Base-by-base conservation (phyloP, 2,113 vertebrate genomes). In the Calidris pygmaea region DNA sequence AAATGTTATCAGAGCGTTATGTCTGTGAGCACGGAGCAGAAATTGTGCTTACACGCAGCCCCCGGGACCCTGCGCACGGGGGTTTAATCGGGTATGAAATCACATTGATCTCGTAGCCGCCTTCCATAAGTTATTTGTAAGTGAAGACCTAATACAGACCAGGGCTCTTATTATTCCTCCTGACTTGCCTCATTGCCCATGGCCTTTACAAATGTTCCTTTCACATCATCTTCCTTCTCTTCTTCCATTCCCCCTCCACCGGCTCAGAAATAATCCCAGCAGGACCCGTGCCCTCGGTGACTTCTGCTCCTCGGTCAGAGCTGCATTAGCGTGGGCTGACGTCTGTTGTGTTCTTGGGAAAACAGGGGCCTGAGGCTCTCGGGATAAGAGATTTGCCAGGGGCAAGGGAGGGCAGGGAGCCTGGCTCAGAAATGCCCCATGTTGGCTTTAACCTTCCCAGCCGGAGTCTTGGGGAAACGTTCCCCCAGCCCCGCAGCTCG, bases 21-120 rank as follows among this genome's bases (percentile, higher is more conserved):
- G 20, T 2, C 43, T n/a, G 56, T 14, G 65, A 66, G 71, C 0
- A 4, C 39, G 10, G 8, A 63, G 85, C 50, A 93, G 68, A n/a
- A 72, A 15, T 14, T 1, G 2, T 18, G 52, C 34, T 65, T 13
- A 2, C 26, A 4, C 58, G 66, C 82, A 79, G 88, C 83, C 89
- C 59, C 50, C 74, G 29, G 78, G 60, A n/a, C 88, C 43, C 65
- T 23, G 45, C 6, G 60, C 72, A 13, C 4, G 30, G 7, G 1
- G 1, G 79, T 37, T 94, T 94, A 96, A 94, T 95, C 43, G 5
- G 71, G 66, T 90, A 34, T 95, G 91, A 96, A 93, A 90, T 87
- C 82, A 35, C 93, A 63, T 50, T 34, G 66, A 90, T 87, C 94
- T 66, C 70, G 6, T 17, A 53, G 80, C 63, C 23, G 58, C 87